Evolutionary conservation across 2,113 vertebrate genomes (phyloP).

Genomic region (Pristiophorus japonicus): DNA sequence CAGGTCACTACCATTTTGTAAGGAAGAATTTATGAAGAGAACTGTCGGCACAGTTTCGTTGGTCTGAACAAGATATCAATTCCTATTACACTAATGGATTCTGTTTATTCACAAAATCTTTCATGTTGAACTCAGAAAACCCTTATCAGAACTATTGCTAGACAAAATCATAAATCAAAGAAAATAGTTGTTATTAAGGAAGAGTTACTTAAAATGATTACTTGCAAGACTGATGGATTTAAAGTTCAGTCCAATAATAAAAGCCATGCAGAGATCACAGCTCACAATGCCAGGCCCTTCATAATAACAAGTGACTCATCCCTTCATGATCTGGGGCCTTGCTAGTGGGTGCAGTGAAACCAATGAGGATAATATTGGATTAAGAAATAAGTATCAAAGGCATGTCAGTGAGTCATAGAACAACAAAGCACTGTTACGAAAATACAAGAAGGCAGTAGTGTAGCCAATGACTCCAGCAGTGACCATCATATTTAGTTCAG

Average conservation of each 20-base stretch:
- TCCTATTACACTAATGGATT: constrained; percentile 16
- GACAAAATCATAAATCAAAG: not conserved
- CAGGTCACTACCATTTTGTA: not conserved
- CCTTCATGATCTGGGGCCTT: not conserved
- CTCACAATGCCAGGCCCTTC: not conserved
- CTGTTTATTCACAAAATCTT: constrained; percentile 8
- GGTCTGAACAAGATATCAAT: not conserved
- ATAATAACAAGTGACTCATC: not conserved
- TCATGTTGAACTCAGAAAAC: not conserved
- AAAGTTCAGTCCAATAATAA: not conserved
- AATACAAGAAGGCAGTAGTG: not conserved
- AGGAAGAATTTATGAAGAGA: not conserved
- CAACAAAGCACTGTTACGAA: not conserved
- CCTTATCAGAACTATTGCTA: not conserved
- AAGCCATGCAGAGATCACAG: not conserved
- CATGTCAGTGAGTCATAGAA: not conserved
- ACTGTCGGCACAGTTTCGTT: not conserved
- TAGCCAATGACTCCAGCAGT: not conserved
- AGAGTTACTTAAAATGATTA: not conserved
- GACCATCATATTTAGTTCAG: not conserved
- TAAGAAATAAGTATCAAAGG: not conserved
- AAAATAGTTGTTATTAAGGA: not conserved
- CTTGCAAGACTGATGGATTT: not conserved
- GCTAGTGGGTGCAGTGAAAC: not conserved
- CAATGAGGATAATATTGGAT: constrained; percentile 1